These are phyloP conservation scores for Alviniconcha strummeri DNA, from an alignment of 2,888 invertebrate species.

Conservation along the genomic window DNA sequence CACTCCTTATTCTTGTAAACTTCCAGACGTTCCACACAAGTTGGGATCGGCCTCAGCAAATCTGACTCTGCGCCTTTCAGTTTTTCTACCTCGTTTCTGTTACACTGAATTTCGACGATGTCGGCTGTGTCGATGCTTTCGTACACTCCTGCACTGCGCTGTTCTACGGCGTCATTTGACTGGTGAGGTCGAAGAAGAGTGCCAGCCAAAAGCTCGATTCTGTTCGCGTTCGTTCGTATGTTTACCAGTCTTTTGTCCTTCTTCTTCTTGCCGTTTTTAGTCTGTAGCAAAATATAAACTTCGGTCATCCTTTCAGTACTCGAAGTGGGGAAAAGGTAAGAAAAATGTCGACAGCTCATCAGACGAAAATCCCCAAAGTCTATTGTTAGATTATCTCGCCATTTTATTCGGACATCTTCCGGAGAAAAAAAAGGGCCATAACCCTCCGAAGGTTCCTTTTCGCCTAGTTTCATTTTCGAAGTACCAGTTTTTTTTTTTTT, in stretches of 20 bases:
- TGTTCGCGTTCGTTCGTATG: conserved; percentile 28
- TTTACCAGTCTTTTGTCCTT: conserved; percentile 46
- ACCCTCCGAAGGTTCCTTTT: too few species aligned
- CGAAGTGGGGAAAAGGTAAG: not conserved
- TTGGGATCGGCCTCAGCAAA: conserved; percentile 59
- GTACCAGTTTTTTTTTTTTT: too few species aligned
- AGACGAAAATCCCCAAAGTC: conserved; percentile 18
- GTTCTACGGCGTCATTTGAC: conserved; percentile 1
- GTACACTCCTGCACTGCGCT: conserved; percentile 42
- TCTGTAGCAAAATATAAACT: conserved; percentile 53
- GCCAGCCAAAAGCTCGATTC: conserved; percentile 61
- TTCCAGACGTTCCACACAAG: conserved; percentile 58
- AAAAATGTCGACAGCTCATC: conserved; percentile 14
- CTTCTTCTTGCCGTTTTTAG: conserved; percentile 56
- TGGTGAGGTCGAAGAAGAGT: conserved; percentile 46
- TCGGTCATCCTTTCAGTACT: conserved; percentile 25
- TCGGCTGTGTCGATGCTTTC: conserved; percentile 44
- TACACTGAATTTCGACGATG: conserved; percentile 51
- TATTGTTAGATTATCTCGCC: conserved; percentile 19
- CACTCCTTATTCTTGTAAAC: conserved; percentile 57
- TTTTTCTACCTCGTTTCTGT: conserved; percentile 42
- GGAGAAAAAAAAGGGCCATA: too few species aligned
- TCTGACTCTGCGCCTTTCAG: conserved; percentile 45
- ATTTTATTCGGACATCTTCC: not conserved
- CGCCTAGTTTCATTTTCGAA: conserved; percentile 5